phyloP scores from a whole-genome alignment of 2,797 vertebrate species.

The Zenarchopterus dispar region DNA sequence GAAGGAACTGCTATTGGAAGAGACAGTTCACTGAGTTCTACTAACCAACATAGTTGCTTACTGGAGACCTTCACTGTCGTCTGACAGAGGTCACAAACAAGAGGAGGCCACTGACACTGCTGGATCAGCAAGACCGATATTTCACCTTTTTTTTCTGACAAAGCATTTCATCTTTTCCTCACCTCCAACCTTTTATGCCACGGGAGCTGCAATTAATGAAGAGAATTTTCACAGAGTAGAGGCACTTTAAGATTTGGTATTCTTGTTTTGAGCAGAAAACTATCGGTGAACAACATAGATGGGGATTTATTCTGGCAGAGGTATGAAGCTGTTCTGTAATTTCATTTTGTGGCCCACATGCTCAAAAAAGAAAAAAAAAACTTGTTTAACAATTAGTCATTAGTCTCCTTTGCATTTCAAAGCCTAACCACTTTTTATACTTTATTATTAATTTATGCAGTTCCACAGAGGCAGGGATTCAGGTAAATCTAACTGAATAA shows the following conservation, averaged over 20 bases:
- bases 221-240: constrained; percentile 22
- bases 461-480: constrained; percentile 24
- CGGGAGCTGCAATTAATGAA: constrained; percentile 20
- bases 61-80: constrained; percentile 69
- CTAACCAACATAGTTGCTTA: constrained; percentile 66
- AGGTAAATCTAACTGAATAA: constrained; percentile 28
- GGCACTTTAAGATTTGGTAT: constrained; percentile 45
- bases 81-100: constrained; percentile 74
- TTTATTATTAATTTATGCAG: constrained; percentile 19
- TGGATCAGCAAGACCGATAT: constrained; percentile 51
- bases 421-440: constrained; percentile 26
- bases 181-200: background rate
- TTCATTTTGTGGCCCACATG: constrained; percentile 28
- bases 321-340: constrained; percentile 19
- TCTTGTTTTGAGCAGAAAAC: constrained; percentile 5
- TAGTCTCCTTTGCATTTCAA: constrained; percentile 61
- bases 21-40: constrained; percentile 69
- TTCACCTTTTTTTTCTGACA: constrained; percentile 5
- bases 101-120: constrained; percentile 37
- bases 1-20: constrained; percentile 59
- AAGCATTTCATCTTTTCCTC: constrained; percentile 10
- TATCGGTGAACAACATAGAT: background rate
- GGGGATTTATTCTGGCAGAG: constrained; percentile 3
- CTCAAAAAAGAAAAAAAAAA: constrained; percentile 9
- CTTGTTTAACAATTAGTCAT: constrained; percentile 48